Base-by-base conservation (phyloP, 2,888 invertebrate genomes). In the Yponomeuta malinellus region DNA sequence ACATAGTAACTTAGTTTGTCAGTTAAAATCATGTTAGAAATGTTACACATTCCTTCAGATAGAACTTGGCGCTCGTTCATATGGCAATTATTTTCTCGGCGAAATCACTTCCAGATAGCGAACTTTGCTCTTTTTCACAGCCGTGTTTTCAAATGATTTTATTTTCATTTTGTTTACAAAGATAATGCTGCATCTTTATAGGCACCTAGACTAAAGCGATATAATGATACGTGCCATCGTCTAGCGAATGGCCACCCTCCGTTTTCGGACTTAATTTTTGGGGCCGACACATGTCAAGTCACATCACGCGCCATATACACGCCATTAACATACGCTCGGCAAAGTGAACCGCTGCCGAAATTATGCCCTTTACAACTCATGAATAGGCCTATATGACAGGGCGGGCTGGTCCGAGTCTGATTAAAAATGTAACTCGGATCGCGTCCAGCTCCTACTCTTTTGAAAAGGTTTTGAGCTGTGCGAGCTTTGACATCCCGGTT, bases 371-470 rank as follows among this genome's bases (percentile, higher is more conserved):
- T 82, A 84, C 82, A 84, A 83, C 85, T 85, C 86, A 84, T 88
- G 87, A 87, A 88, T 86, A 86, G 85, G 80, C 70, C 81, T 82
- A 82, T 83, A 83, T 83, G 82, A 84, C 82, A 81, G 78, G 75
- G 77, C 77, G 82, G 88, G 88, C 85, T 87, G 87, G 89, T 83
- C 85, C 82, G 78, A 83, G 85, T 86, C 86, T 89, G 87, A 89
- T 89, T 90, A 88, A 90, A 75, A 88, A 90, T 83, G 86, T 85
- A 83, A 85, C 84, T 84, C 43, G 78, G 77, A 82, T 79, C 78
- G 81, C 78, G 77, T 71, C 52, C 74, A 77, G 77, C 82, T 80
- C 83, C 83, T 70, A 31, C 83, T 83, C 83, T 84, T 82, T 82
- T 78, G 78, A 77, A 79, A 73, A 77, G 78, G 78, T 78, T 82